phyloP scores from a whole-genome alignment of 2,888 invertebrate genomes.

The Chymomyza caudatula region DNA sequence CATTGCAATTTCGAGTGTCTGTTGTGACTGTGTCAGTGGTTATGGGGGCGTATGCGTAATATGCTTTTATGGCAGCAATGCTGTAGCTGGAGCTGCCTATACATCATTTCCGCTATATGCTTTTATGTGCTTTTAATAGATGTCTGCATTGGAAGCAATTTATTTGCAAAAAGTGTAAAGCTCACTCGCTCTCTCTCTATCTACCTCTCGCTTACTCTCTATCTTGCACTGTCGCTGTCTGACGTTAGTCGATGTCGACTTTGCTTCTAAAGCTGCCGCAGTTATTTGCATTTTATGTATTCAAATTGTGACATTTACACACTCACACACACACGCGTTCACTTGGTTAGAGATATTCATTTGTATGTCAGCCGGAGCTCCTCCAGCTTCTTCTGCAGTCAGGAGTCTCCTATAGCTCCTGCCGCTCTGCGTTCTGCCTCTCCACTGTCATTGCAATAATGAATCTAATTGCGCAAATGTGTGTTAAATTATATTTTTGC shows the following conservation, averaged over 20 bases:
- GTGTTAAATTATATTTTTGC: constrained; percentile 73
- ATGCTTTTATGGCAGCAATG: constrained; percentile 10
- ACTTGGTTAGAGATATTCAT: constrained; percentile 63
- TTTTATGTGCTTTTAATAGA: constrained; percentile 68
- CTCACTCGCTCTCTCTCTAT: background rate
- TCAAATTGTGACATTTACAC: constrained; percentile 69
- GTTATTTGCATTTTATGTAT: constrained; percentile 68
- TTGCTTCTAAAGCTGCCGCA: constrained; percentile 22
- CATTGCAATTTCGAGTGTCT: constrained; percentile 27
- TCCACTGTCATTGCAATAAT: constrained; percentile 54
- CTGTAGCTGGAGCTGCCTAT: constrained; percentile 35
- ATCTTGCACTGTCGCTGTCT: too few relatives aligned
- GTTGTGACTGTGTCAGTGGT: background rate
- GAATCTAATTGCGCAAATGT: constrained; percentile 72
- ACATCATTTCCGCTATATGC: constrained; percentile 67
- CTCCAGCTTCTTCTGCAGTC: constrained; percentile 5
- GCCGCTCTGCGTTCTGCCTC: constrained; percentile 18
- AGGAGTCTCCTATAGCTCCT: background rate
- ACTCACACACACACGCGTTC: constrained; percentile 31
- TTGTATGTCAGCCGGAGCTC: constrained; percentile 59
- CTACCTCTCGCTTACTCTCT: background rate
- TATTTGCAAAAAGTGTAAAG: constrained; percentile 39
- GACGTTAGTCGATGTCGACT: background rate
- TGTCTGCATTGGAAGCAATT: constrained; percentile 66
- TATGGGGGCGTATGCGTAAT: constrained; percentile 1